Evolutionary conservation across 2,797 vertebrate genomes (phyloP), one percentile per base, ranked within the genome.

Genomic region (Hyperoplus lanceolatus): DNA sequence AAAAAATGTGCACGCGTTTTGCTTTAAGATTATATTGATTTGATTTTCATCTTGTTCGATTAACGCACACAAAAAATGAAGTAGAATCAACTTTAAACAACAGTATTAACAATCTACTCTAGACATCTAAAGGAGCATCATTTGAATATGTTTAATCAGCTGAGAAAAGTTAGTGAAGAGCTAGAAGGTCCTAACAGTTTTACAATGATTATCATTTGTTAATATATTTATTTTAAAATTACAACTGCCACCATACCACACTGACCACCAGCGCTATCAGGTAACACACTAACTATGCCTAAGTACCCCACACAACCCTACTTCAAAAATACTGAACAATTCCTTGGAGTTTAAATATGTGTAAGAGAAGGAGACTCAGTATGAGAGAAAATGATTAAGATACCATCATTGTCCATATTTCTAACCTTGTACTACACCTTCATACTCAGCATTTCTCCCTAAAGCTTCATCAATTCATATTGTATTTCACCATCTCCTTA

Each of bases 401-500:
- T 46, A 73, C 21, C 16, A 60, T 43, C 0, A 45, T 13, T 55
- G 41, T 14, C 10, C 10, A 50, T 54, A 50, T 69, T 72, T 64
- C 0, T 1, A 42, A 54, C 15, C 13, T 0, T 60, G 7, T 50
- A 16, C 48, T 4, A 46, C 8, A 9, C 16, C 12, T 15, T 11
- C 70, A 48, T 14, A 36, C 10, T 43, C 21, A 79, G 13, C 38
- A 42, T 7, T 11, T 41, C n/a, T 58, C 48, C 2, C 38, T 57
- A 11, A 12, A 63, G 42, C 38, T 18, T 55, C 39, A 29, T 75
- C 10, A 15, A 4, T 55, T 18, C 18, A 21, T 62, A 9, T 49
- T 43, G 67, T 41, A 42, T 73, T 77, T 64, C 74, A 42, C 42
- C 10, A 48, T 36, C 53, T 64, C n/a, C 53, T 75, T 77, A 81